Evolutionary conservation across 2,888 invertebrate species (phyloP).

Genomic region (Amaurobius ferox): DNA sequence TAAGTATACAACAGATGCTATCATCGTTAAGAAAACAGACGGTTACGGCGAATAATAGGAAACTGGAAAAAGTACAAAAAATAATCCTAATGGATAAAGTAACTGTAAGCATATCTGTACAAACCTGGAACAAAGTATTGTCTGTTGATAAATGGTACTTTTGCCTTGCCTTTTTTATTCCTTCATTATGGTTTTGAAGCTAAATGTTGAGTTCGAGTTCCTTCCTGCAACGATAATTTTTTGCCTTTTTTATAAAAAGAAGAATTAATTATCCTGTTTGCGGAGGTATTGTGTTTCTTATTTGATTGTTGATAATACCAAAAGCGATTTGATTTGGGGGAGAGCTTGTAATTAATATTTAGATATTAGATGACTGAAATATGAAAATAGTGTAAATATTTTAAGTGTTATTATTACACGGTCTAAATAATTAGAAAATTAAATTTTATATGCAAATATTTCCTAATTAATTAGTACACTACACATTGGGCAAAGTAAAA

Average conservation of each 20-base stretch:
- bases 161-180: conserved; percentile 58
- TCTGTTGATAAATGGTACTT: conserved; percentile 70
- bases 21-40: conserved; percentile 43
- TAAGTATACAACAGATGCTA: conserved; percentile 53
- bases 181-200: conserved; percentile 54
- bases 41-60: conserved; percentile 17
- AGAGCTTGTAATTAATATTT: no score
- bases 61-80: conserved; percentile 31
- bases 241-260: conserved; percentile 22
- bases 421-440: no score
- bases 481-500: no score
- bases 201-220: conserved; percentile 49
- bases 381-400: no score
- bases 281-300: background rate
- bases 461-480: no score
- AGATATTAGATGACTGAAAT: no score
- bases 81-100: conserved; percentile 68
- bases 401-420: no score
- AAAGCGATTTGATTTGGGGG: no score
- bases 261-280: conserved; percentile 56
- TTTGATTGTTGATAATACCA: no score
- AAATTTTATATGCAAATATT: no score
- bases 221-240: conserved; percentile 20
- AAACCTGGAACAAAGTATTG: conserved; percentile 21
- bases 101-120: conserved; percentile 52